A percentile compares a stretch with the other conserved stretches of the same genome.
phyloP scores from a whole-genome alignment of 1,140 invertebrate species.

The Thrips palmi region DNA sequence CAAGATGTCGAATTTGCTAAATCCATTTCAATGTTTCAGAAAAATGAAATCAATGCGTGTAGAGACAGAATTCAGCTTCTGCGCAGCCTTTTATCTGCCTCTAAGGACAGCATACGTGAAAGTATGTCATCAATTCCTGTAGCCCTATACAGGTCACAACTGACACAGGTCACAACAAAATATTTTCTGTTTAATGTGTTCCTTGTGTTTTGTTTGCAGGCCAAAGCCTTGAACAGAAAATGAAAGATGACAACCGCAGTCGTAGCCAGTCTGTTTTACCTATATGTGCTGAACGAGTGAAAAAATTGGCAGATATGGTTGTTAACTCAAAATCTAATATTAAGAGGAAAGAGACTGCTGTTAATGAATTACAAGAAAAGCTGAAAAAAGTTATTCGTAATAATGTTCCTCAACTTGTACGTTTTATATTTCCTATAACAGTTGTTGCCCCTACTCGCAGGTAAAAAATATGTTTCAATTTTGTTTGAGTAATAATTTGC shows the following conservation, averaged over 20 bases:
- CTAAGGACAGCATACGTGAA: conserved; percentile 7
- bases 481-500: conserved; percentile 7
- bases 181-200: conserved; percentile 6
- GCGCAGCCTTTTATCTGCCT: conserved; percentile 6
- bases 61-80: conserved; percentile 10
- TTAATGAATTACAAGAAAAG: conserved; percentile 32
- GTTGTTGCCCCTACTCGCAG: conserved; percentile 31
- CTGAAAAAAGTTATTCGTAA: conserved; percentile 39
- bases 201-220: conserved; percentile 18
- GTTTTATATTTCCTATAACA: conserved; percentile 58
- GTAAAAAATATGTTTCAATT: conserved; percentile 20
- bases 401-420: conserved; percentile 44
- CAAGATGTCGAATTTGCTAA: conserved; percentile 10
- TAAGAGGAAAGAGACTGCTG: conserved; percentile 24
- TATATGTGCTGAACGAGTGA: conserved; percentile 39
- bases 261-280: conserved; percentile 30
- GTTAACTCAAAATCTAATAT: conserved; percentile 29
- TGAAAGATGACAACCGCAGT: conserved; percentile 36
- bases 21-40: no score
- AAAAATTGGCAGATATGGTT: conserved; percentile 36
- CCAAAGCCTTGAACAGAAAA: conserved; percentile 27
- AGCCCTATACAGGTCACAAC: no score
- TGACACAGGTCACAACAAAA: conserved; percentile 3
- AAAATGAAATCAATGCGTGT: conserved; percentile 10
- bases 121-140: no score